A percentile compares a stretch with the other conserved stretches of the same genome.
Evolutionary conservation across 2,888 invertebrate species (phyloP).

Genomic region (Ennomos fuscantarius): DNA sequence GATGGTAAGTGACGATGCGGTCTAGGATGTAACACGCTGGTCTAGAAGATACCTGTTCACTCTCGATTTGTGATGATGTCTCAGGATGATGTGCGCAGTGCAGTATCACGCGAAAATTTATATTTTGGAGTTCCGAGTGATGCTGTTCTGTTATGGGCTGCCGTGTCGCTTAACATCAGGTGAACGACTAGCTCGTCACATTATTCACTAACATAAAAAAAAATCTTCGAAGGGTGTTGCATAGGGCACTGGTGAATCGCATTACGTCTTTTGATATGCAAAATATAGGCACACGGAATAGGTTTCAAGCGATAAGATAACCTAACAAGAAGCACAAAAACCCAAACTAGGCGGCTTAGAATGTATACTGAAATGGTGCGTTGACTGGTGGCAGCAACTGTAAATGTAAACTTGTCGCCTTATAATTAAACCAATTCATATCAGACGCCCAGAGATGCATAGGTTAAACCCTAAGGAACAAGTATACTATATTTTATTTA

Average conservation of each 20-base stretch:
- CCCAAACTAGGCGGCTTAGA: constrained; percentile 51
- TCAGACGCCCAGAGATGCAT: constrained; percentile 45
- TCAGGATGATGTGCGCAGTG: no score
- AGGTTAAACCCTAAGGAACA: constrained; percentile 18
- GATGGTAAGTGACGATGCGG: no score
- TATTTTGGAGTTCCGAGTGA: no score
- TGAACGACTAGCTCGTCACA: no score
- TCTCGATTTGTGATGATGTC: no score
- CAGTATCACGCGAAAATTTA: no score
- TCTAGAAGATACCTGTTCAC: no score
- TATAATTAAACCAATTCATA: constrained; percentile 66
- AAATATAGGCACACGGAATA: constrained; percentile 45
- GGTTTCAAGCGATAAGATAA: constrained; percentile 55
- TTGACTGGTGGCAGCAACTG: constrained; percentile 48
- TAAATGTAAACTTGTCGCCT: constrained; percentile 60
- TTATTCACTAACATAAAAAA: constrained; percentile 14
- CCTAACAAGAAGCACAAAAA: constrained; percentile 40
- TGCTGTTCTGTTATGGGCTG: no score
- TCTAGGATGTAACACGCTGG: no score
- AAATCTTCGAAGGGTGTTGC: constrained; percentile 19
- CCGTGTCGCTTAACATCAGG: no score
- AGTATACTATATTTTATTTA: constrained; percentile 16
- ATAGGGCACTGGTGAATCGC: constrained; percentile 31
- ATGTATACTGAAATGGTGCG: constrained; percentile 50
- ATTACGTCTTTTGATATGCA: constrained; percentile 34